A percentile compares a stretch with the other conserved stretches of the same genome.
phyloP scores from a whole-genome alignment of 2,797 vertebrate species.

The Channa striata region DNA sequence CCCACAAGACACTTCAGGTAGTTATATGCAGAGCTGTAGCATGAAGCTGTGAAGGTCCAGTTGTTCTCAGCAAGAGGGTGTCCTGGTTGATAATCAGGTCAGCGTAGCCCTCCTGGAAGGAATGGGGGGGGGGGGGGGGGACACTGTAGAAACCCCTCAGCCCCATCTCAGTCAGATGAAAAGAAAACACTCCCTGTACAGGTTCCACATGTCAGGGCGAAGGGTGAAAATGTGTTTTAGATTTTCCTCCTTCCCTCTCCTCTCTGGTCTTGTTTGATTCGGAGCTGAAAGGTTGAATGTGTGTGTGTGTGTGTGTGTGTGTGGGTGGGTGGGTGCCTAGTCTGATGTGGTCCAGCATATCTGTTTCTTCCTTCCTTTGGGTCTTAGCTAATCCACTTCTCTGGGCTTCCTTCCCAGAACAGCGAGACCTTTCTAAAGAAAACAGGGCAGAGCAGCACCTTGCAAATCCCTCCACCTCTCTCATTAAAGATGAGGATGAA shows the following conservation, averaged over 20 bases:
- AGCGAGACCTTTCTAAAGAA: slow-evolving; percentile 81
- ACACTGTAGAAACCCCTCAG: slow-evolving; percentile 64
- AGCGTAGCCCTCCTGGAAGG: slow-evolving; percentile 61
- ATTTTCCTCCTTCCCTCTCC: slow-evolving; percentile 66
- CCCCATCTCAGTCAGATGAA: slow-evolving; percentile 75
- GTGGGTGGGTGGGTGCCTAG: not conserved
- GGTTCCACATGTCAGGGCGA: slow-evolving; percentile 77
- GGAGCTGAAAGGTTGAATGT: slow-evolving; percentile 54
- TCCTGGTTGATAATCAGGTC: slow-evolving; percentile 72
- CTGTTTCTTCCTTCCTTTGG: slow-evolving; percentile 82
- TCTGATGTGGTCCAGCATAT: slow-evolving; percentile 65
- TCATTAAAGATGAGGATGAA: slow-evolving; percentile 77
- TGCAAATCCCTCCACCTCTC: slow-evolving; percentile 78
- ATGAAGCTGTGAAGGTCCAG: slow-evolving; percentile 42
- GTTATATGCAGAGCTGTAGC: slow-evolving; percentile 2
- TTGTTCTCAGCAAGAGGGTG: slow-evolving; percentile 50
- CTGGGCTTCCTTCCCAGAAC: slow-evolving; percentile 82
- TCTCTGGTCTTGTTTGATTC: slow-evolving; percentile 69
- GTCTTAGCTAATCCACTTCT: slow-evolving; percentile 81
- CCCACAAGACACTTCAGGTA: too few relatives aligned
- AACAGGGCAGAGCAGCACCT: slow-evolving; percentile 79
- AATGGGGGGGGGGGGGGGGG: slow-evolving; percentile 70
- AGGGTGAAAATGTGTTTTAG: slow-evolving; percentile 80
- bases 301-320: slow-evolving; percentile 23
- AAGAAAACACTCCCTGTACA: slow-evolving; percentile 77